These are phyloP conservation scores for Otus sunia DNA, from an alignment of 2,113 vertebrate species.

Conservation along the genomic window DNA sequence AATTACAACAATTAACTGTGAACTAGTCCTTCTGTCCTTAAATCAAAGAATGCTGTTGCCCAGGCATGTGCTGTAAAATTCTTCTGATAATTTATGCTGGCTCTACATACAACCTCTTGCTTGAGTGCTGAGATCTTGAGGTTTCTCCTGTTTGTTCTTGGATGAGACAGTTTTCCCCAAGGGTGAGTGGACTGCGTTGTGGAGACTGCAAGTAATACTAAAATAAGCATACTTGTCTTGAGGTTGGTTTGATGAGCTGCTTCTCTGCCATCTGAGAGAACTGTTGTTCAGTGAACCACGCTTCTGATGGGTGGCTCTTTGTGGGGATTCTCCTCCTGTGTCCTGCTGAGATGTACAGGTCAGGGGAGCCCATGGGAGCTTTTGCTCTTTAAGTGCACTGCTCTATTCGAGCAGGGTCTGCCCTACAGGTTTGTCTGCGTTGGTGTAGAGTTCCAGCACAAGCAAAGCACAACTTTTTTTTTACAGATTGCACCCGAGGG, in stretches of 20 bases:
- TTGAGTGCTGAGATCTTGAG: background rate
- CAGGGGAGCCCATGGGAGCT: background rate
- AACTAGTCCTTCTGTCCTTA: background rate
- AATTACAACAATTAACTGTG: background rate
- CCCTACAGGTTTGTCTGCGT: background rate
- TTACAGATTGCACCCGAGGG: background rate
- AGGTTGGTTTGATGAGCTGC: background rate
- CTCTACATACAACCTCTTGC: background rate
- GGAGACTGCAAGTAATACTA: background rate
- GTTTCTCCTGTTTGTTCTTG: background rate
- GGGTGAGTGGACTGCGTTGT: background rate
- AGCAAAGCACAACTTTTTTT: background rate
- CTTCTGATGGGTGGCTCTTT: background rate
- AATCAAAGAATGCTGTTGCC: slow-evolving; percentile 5
- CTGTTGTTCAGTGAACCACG: background rate
- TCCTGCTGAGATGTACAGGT: background rate
- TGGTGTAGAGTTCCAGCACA: background rate
- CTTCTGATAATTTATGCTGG: slow-evolving; percentile 14
- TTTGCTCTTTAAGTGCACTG: rapidly evolving
- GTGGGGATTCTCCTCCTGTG: background rate
- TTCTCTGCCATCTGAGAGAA: background rate
- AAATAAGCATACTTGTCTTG: background rate
- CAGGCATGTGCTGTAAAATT: slow-evolving; percentile 27
- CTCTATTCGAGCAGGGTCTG: background rate
- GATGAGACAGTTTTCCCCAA: background rate